Evolutionary conservation across 1,140 invertebrate genomes (phyloP), one percentile per base, ranked within the genome.

Genomic region (Drosophila repleta): DNA sequence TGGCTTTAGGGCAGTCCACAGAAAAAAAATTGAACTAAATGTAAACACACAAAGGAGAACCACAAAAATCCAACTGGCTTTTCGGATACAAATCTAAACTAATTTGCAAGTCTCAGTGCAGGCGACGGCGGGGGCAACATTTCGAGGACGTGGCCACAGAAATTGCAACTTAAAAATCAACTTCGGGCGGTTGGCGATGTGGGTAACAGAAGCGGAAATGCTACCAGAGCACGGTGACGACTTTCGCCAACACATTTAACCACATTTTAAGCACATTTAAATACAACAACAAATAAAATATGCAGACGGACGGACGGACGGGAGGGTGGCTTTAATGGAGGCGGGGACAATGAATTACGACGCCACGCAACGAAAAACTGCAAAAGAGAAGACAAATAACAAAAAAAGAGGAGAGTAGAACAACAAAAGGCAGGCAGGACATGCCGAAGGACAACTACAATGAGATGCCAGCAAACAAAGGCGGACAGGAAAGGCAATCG

Each of bases 261-360:
- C 75, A 77, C 75, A 77, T 77, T 76, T 77, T 77, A 75, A 77
- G 72, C 72, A 77, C 75, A 77, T 77, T 77, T 77, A 77, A 77
- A 75, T 78, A 75, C 75, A 77, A 75, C 61, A 75, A 75, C 53
- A 65, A 57, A 60, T 57, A 55, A 57, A 65, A 71, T 64, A 55
- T 60, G 49, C 71, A 76, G 60, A 49, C 37, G 35, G 35, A 17
- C 53, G 41, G n/a, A n/a, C n/a, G n/a, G n/a, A n/a, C n/a, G n/a
- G n/a, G n/a, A n/a, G n/a, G n/a, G n/a, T n/a, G n/a, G 53, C 39
- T 46, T 48, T 17, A 39, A 53, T 35, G 51, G 49, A 29, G 61
- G 51, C 45, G 8, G 49, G 26, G 60, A 64, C 74, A 74, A 75
- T 77, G 66, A 78, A 78, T 78, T 78, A 78, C 75, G 72, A 56